A percentile compares a stretch with the other conserved stretches of the same genome.
Conservation (phyloP, 1,140 invertebrate species). For the Oncopodura yosiiana region DNA sequence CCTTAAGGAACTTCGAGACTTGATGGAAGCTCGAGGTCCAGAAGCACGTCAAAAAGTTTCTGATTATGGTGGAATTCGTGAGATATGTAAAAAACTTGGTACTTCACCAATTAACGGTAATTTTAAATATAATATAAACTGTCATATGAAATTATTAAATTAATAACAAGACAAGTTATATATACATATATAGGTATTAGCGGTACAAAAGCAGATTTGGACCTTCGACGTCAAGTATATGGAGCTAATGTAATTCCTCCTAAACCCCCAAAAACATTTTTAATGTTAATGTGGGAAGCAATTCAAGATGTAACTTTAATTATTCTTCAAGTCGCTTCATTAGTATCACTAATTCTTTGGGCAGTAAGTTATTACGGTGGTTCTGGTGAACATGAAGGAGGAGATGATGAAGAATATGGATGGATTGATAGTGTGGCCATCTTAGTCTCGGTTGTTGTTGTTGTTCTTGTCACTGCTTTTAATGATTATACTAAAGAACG, state of each 20-base stretch:
- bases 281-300: constrained; percentile 59
- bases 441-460: constrained; percentile 52
- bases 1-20: constrained; percentile 59
- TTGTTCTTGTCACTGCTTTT: constrained; percentile 56
- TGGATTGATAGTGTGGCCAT: constrained; percentile 60
- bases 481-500: constrained; percentile 58
- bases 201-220: constrained; percentile 46
- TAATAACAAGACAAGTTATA: constrained; percentile 8
- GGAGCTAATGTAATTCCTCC: constrained; percentile 60
- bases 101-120: constrained; percentile 52
- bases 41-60: constrained; percentile 47
- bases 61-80: constrained; percentile 46
- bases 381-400: constrained; percentile 14
- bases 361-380: constrained; percentile 35
- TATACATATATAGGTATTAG: constrained; percentile 45
- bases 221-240: constrained; percentile 47
- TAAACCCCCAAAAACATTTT: constrained; percentile 57
- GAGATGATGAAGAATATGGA: constrained; percentile 42
- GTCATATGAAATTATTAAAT: background rate
- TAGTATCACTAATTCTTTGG: constrained; percentile 47
- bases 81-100: constrained; percentile 48
- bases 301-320: constrained; percentile 58
- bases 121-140: background rate
- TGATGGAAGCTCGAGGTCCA: constrained; percentile 50
- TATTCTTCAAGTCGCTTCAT: constrained; percentile 46